Percentiles rank a stretch among this genome's conserved stretches.
phyloP scores from a whole-genome alignment of 1,140 invertebrate genomes.

The Drosophila santomea region DNA sequence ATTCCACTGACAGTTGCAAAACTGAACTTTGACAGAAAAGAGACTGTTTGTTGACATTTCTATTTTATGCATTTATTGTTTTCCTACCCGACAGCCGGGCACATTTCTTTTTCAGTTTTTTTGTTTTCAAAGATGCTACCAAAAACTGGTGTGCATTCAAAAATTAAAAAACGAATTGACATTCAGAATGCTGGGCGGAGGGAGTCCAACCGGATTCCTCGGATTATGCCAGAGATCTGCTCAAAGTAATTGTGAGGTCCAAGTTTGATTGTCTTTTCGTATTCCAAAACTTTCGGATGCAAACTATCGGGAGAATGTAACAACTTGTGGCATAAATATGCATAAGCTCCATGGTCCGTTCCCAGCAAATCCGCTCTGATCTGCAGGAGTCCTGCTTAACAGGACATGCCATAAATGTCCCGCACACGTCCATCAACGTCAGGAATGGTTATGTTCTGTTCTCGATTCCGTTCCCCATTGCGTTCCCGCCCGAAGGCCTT shows the following conservation, averaged over 20 bases:
- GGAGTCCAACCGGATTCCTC: not conserved
- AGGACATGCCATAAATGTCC: slow-evolving; percentile 61
- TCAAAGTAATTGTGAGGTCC: slow-evolving; percentile 47
- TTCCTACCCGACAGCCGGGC: slow-evolving; percentile 1
- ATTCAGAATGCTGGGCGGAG: slow-evolving; percentile 26
- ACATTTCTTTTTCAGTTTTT: not conserved
- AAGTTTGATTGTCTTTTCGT: slow-evolving; percentile 53
- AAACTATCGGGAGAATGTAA: slow-evolving; percentile 47
- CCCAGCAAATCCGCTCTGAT: slow-evolving; percentile 3
- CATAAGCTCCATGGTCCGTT: slow-evolving; percentile 52
- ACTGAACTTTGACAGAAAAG: slow-evolving; percentile 41
- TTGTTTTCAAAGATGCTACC: slow-evolving; percentile 5
- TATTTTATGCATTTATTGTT: slow-evolving; percentile 42
- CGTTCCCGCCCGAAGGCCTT: not conserved
- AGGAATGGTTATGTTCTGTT: slow-evolving; percentile 4
- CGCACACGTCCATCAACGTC: slow-evolving; percentile 69
- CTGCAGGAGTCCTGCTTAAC: slow-evolving; percentile 52
- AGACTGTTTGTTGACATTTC: slow-evolving; percentile 33
- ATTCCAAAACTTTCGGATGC: slow-evolving; percentile 59
- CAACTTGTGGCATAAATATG: slow-evolving; percentile 75
- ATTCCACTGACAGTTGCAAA: slow-evolving; percentile 52
- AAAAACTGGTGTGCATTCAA: slow-evolving; percentile 37
- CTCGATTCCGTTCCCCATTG: not conserved
- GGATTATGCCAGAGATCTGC: slow-evolving; percentile 12
- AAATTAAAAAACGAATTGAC: slow-evolving; percentile 56